Conservation (phyloP, 2,888 invertebrate genomes). For the Spilosoma lubricipeda region DNA sequence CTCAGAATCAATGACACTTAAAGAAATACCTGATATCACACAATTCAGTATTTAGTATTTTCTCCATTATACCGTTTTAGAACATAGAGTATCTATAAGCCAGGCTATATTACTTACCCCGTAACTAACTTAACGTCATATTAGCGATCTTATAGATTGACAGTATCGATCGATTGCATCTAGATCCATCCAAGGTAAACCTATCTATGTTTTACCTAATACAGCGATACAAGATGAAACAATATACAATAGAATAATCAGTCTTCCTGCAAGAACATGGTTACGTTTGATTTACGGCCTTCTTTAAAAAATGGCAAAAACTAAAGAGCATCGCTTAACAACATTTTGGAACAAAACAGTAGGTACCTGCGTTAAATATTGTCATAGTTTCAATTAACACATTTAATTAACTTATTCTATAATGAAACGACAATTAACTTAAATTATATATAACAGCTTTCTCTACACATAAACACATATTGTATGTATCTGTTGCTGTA, state of each 20-base stretch:
- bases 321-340: conserved; percentile 18
- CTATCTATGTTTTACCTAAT: conserved; percentile 46
- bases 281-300: conserved; percentile 24
- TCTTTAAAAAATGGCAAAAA: conserved; percentile 17
- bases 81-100: not conserved
- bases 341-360: conserved; percentile 35
- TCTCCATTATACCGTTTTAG: not conserved
- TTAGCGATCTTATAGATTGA: conserved; percentile 21
- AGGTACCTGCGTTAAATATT: conserved; percentile 66
- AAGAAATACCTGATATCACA: not conserved
- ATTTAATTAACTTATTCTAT: conserved; percentile 52
- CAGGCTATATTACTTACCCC: not conserved
- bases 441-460: conserved; percentile 37
- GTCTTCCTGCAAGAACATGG: conserved; percentile 52
- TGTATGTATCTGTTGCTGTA: conserved; percentile 44
- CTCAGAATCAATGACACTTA: not conserved
- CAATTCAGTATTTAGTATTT: not conserved
- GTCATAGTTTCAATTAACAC: conserved; percentile 57
- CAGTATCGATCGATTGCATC: conserved; percentile 18
- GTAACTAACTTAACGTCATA: not conserved
- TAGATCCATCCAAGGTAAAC: conserved; percentile 33
- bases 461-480: conserved; percentile 40
- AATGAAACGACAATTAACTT: conserved; percentile 46
- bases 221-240: conserved; percentile 40
- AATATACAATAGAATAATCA: conserved; percentile 52